These are phyloP conservation scores for Drepanosiphum platanoidis DNA, from an alignment of 2,888 invertebrate species.

Conservation along the genomic window DNA sequence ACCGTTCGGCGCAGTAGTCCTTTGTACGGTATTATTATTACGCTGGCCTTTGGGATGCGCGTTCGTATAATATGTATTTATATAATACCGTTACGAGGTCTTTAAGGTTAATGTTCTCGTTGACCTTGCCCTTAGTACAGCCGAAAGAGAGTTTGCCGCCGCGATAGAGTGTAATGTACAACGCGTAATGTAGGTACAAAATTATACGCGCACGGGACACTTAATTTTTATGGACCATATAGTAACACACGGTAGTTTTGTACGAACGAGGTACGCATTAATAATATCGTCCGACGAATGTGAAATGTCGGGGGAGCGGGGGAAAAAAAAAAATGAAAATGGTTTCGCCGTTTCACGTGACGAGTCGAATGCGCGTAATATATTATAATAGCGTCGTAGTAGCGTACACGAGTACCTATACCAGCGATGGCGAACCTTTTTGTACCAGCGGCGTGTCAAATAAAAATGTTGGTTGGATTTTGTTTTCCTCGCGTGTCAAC, in stretches of 20 bases:
- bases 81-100: constrained; percentile 2
- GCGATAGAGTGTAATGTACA: neutral
- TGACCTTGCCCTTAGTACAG: constrained; percentile 16
- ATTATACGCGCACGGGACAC: neutral
- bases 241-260: too few species aligned
- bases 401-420: too few species aligned
- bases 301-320: neutral
- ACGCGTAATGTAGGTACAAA: too few species aligned
- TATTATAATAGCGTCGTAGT: too few species aligned
- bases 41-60: neutral
- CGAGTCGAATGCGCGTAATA: too few species aligned
- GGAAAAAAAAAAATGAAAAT: neutral
- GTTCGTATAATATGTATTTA: too few species aligned
- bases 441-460: too few species aligned
- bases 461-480: too few species aligned
- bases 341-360: neutral
- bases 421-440: too few species aligned
- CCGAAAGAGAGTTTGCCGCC: neutral
- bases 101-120: constrained; percentile 30
- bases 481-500: too few species aligned
- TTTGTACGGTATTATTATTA: too few species aligned
- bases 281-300: neutral
- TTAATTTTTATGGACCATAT: neutral
- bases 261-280: too few species aligned
- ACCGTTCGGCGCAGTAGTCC: neutral